phyloP scores from a whole-genome alignment of 2,797 vertebrate genomes.

The Rachycentron canadum region DNA sequence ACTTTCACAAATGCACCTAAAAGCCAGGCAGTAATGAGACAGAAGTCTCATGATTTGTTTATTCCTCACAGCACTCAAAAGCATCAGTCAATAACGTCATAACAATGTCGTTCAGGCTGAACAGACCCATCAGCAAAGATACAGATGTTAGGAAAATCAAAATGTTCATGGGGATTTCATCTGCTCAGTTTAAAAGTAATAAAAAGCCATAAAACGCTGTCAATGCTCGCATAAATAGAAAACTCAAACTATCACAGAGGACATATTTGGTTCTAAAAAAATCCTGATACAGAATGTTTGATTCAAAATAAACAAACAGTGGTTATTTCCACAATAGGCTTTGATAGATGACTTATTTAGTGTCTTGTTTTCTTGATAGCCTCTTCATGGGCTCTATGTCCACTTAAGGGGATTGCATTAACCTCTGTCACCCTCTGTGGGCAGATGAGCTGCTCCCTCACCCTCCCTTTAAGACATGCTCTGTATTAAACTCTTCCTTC shows the following conservation, averaged over 20 bases:
- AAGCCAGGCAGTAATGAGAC: neutral
- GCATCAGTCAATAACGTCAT: constrained; percentile 5
- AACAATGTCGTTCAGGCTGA: neutral
- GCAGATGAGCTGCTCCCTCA: constrained; percentile 62
- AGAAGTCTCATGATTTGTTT: constrained; percentile 16
- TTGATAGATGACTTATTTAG: constrained; percentile 51
- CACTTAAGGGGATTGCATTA: constrained; percentile 80
- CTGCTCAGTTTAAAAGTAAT: constrained; percentile 16
- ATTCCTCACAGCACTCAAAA: neutral
- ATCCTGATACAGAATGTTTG: neutral
- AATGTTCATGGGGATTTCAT: neutral
- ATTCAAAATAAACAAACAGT: constrained; percentile 40
- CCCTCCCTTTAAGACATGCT: constrained; percentile 69
- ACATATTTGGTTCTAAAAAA: constrained; percentile 6
- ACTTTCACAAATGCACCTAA: constrained; percentile 14
- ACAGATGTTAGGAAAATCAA: neutral
- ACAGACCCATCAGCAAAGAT: constrained; percentile 14
- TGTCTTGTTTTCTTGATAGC: constrained; percentile 55
- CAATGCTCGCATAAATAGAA: constrained; percentile 15
- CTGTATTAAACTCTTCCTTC: constrained; percentile 76
- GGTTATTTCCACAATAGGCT: constrained; percentile 15
- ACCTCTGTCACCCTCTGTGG: constrained; percentile 72
- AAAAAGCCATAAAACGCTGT: constrained; percentile 1
- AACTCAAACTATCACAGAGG: neutral
- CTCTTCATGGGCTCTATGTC: constrained; percentile 71